Base-by-base conservation (phyloP, 2,888 invertebrate genomes). In the Andrena marginata region DNA sequence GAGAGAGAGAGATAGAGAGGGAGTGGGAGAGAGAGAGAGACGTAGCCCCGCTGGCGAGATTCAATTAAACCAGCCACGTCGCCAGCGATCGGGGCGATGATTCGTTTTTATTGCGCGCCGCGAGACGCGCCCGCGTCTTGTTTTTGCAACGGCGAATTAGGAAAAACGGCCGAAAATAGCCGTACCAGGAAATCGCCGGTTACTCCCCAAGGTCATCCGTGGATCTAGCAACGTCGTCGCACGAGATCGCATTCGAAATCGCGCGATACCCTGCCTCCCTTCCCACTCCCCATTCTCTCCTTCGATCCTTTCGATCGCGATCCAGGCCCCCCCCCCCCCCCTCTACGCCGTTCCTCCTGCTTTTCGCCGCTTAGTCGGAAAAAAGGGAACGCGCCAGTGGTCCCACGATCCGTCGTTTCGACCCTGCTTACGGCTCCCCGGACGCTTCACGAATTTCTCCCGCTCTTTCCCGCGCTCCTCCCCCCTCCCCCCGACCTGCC, bases 121-220 rank as follows among this genome's bases (percentile, higher is more conserved):
- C 35, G 29, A 42, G 63, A 7, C 49, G 48, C 67, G 67, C 29
- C 42, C 42, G 42, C 42, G 42, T 42, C 42, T 63, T 51, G 70
- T 59, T 68, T 59, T 67, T 71, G 56, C 48, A 10, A 8, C 54
- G 20, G 26, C 13, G 82, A 56, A 71, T 77, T 82, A 77, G 77
- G 82, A 72, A 76, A 80, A 82, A 72, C 82, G 35, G 64, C 67
- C 71, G 51, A 59, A 74, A 75, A 84, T 70, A 82, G 62, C 67
- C 54, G 68, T 65, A 77, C 74, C 60, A 77, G 82, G 82, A 82
- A 77, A 84, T 71, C 64, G 71, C 56, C 4, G 5, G 63, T 48
- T 67, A 13, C 48, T 31, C 42, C 13, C 33, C 83, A 84, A 84
- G 83, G 83, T 71, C 83, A 63, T 35, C 65, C 54, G 48, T 33